phyloP scores from a whole-genome alignment of 1,140 invertebrate genomes.

The Gonioctena quinquepunctata region DNA sequence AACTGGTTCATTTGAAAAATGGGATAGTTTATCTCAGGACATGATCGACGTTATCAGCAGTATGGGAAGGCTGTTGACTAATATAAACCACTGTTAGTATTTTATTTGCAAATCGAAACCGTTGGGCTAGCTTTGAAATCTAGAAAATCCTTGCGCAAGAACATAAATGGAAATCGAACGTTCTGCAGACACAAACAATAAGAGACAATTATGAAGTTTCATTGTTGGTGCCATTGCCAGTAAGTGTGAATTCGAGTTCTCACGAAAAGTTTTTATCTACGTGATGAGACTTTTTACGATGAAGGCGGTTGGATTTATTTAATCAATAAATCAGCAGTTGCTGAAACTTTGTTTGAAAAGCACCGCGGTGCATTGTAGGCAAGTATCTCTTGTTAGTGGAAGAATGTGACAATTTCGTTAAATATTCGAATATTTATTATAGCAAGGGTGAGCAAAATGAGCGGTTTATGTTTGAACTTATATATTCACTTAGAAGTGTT shows the following conservation, averaged over 20 bases:
- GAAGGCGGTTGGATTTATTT: background rate
- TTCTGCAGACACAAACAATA: background rate
- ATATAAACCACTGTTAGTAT: no score
- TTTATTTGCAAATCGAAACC: no score
- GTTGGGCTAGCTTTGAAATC: no score
- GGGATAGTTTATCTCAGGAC: no score
- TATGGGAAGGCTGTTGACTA: no score
- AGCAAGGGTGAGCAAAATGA: background rate
- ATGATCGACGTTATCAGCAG: no score
- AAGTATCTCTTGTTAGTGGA: background rate
- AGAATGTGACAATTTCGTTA: background rate
- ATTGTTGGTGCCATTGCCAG: background rate
- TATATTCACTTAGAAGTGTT: no score
- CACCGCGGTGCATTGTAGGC: background rate
- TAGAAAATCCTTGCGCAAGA: no score
- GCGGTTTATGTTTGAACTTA: background rate
- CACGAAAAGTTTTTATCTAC: background rate
- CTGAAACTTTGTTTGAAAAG: background rate
- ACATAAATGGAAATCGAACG: no score
- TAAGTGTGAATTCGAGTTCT: background rate
- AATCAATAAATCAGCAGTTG: background rate
- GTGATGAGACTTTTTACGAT: background rate
- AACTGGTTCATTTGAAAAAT: no score
- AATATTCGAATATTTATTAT: background rate
- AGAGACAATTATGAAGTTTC: background rate